These are phyloP conservation scores for Vollenhovia emeryi DNA, from an alignment of 1,140 invertebrate species.

Conservation along the genomic window DNA sequence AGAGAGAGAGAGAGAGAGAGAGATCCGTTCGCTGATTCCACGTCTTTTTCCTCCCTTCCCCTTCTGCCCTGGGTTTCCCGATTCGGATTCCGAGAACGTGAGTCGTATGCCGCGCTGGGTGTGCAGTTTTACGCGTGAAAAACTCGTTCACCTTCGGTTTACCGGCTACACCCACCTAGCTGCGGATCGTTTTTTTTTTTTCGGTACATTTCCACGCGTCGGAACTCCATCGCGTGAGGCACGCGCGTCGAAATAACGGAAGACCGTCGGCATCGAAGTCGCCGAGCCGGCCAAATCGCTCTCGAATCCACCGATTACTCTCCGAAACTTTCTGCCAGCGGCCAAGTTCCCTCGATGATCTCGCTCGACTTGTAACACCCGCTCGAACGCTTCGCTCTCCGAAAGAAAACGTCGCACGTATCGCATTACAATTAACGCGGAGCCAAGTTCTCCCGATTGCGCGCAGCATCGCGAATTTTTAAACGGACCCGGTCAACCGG, in stretches of 20 bases:
- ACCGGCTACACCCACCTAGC: conserved; percentile 32
- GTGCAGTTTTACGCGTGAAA: conserved; percentile 8
- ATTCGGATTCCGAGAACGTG: background rate
- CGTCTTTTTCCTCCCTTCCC: background rate
- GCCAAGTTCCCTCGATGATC: background rate
- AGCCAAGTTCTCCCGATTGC: conserved; percentile 62
- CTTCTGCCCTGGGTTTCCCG: background rate
- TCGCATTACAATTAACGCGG: no score
- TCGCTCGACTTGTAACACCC: no score
- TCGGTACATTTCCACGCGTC: conserved; percentile 28
- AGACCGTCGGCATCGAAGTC: background rate
- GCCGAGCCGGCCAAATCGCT: background rate
- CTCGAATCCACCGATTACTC: background rate
- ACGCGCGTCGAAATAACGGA: conserved; percentile 9
- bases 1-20: no score
- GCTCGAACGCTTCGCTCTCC: background rate
- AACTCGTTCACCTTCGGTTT: conserved; percentile 54
- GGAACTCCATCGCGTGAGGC: background rate
- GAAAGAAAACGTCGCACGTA: no score
- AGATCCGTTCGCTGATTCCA: background rate
- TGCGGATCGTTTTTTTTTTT: conserved; percentile 24
- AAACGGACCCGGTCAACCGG: background rate
- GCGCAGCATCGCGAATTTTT: background rate
- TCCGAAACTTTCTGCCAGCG: background rate
- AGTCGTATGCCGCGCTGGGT: background rate